Conservation (phyloP, 2,797 vertebrate genomes). For the Onychomys leucogaster region DNA sequence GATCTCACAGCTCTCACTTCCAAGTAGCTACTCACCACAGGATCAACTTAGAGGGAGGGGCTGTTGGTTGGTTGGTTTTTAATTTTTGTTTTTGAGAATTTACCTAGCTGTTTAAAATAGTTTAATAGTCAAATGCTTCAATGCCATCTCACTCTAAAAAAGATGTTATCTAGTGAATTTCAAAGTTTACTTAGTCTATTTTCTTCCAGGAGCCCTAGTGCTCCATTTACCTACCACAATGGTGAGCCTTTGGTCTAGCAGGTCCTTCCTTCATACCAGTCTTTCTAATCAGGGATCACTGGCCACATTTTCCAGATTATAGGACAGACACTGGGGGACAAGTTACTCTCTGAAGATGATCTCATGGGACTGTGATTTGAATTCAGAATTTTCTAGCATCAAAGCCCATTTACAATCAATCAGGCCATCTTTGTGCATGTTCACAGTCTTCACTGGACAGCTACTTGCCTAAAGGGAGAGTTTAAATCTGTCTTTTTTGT, state of each 20-base stretch:
- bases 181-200: background rate
- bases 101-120: background rate
- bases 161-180: background rate
- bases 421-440: fast-evolving
- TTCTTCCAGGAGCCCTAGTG: background rate
- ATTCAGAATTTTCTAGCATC: background rate
- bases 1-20: background rate
- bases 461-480: background rate
- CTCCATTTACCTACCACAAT: background rate
- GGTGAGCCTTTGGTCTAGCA: background rate
- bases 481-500: fast-evolving
- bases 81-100: background rate
- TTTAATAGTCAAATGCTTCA: background rate
- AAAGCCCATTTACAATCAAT: background rate
- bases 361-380: background rate
- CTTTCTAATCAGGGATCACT: background rate
- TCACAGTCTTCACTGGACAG: background rate
- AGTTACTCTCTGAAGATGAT: background rate
- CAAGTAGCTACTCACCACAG: background rate
- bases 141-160: background rate
- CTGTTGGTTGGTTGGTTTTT: background rate
- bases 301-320: background rate
- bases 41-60: background rate
- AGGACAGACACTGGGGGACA: background rate
- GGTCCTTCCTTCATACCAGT: background rate